Evolutionary conservation across 2,797 vertebrate genomes (phyloP).

Genomic region (Antrozous pallidus): DNA sequence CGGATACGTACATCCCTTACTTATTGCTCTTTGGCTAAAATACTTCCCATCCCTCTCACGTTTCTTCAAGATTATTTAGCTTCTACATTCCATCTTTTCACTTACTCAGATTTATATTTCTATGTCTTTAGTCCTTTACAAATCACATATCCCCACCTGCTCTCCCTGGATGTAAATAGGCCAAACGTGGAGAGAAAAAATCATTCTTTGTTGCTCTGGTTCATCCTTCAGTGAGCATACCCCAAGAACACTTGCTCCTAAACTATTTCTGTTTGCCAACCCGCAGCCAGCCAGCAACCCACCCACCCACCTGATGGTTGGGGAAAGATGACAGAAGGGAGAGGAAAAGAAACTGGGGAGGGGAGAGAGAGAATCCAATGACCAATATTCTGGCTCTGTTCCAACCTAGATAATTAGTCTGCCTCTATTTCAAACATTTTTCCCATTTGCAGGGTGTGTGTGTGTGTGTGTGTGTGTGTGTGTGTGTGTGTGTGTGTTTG

Average conservation of each 20-base stretch:
- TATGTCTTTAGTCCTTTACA: not conserved
- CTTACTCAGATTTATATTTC: conserved; percentile 26
- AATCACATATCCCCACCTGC: conserved; percentile 44
- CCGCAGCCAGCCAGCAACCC: conserved; percentile 76
- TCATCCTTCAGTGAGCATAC: conserved; percentile 70
- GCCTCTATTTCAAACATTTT: conserved; percentile 70
- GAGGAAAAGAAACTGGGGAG: conserved; percentile 68
- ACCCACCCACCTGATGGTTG: conserved; percentile 79
- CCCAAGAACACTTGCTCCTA: conserved; percentile 74
- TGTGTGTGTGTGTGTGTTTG: not conserved
- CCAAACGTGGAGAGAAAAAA: conserved; percentile 52
- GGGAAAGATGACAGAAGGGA: conserved; percentile 76
- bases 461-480: not conserved
- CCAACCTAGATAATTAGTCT: conserved; percentile 74
- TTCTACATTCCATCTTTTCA: not conserved
- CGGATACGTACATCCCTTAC: not conserved
- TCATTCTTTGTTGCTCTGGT: conserved; percentile 60
- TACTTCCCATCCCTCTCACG: not conserved
- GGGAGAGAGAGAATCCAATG: conserved; percentile 73
- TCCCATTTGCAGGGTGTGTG: conserved; percentile 13
- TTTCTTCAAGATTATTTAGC: conserved; percentile 19
- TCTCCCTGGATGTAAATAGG: conserved; percentile 52
- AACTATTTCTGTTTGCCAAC: conserved; percentile 79
- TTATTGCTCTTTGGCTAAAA: conserved; percentile 19
- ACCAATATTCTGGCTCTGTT: conserved; percentile 70